These are phyloP conservation scores for Tachystola acroxantha DNA, from an alignment of 2,888 invertebrate genomes.

Conservation along the genomic window DNA sequence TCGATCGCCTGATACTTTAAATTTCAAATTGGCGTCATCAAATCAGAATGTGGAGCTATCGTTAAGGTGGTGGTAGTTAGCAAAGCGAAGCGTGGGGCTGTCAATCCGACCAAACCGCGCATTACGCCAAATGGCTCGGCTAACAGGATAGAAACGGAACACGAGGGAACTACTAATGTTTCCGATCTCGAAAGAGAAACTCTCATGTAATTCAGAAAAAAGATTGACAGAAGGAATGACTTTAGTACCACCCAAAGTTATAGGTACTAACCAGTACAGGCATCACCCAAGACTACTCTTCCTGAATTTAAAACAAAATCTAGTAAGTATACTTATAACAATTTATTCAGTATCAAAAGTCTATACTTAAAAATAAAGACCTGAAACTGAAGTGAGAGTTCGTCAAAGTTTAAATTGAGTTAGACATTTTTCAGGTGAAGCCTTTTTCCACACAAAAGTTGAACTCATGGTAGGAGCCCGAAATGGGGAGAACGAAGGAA, in stretches of 20 bases:
- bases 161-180: slow-evolving; percentile 23
- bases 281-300: too few species aligned
- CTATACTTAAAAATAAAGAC: too few species aligned
- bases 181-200: neutral
- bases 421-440: too few species aligned
- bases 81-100: slow-evolving; percentile 33
- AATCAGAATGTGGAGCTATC: slow-evolving; percentile 55
- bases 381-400: too few species aligned
- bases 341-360: too few species aligned
- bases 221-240: neutral
- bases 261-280: too few species aligned
- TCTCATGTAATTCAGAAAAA: neutral
- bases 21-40: slow-evolving; percentile 31
- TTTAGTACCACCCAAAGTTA: too few species aligned
- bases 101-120: slow-evolving; percentile 73
- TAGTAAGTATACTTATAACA: too few species aligned
- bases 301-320: too few species aligned
- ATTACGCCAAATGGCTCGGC: slow-evolving; percentile 73
- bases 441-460: neutral
- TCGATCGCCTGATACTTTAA: slow-evolving; percentile 4
- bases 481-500: slow-evolving; percentile 37
- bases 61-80: slow-evolving; percentile 41
- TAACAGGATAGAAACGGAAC: slow-evolving; percentile 47
- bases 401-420: too few species aligned
- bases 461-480: slow-evolving; percentile 3